A percentile compares a stretch with the other conserved stretches of the same genome.
Evolutionary conservation across 2,113 vertebrate species (phyloP).

Genomic region (Colaptes auratus): DNA sequence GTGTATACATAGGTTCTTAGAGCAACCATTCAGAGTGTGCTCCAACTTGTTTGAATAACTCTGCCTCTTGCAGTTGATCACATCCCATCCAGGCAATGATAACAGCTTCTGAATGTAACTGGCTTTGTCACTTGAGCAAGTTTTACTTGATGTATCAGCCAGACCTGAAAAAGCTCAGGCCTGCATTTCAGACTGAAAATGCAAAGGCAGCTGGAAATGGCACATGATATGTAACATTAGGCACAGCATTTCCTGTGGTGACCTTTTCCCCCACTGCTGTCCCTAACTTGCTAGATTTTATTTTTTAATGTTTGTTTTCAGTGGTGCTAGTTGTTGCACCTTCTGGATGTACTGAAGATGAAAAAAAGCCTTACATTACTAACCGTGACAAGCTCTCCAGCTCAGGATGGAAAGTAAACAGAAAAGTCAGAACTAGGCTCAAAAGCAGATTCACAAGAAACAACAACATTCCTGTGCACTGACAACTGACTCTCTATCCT

Average conservation of each 20-base stretch:
- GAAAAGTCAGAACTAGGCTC: background rate
- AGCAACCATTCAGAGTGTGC: background rate
- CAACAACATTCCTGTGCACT: background rate
- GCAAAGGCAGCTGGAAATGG: background rate
- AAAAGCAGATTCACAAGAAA: background rate
- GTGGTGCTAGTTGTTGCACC: background rate
- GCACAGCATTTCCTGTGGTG: background rate
- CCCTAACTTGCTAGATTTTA: background rate
- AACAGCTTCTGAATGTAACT: background rate
- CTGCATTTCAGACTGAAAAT: background rate
- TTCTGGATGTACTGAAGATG: background rate
- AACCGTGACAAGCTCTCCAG: background rate
- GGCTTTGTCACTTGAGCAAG: background rate
- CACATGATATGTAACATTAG: background rate
- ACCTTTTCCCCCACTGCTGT: background rate
- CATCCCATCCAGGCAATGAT: background rate
- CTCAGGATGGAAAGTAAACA: background rate
- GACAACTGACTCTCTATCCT: background rate
- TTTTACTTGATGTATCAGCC: background rate
- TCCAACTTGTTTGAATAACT: background rate
- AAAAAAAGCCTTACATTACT: background rate
- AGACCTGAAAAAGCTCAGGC: background rate
- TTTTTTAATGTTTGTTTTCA: background rate
- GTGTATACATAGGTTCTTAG: background rate
- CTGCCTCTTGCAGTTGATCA: background rate